A percentile compares a stretch with the other conserved stretches of the same genome.
These are phyloP conservation scores for Hyphantria cunea DNA, from an alignment of 1,140 invertebrate genomes.

Conservation along the genomic window DNA sequence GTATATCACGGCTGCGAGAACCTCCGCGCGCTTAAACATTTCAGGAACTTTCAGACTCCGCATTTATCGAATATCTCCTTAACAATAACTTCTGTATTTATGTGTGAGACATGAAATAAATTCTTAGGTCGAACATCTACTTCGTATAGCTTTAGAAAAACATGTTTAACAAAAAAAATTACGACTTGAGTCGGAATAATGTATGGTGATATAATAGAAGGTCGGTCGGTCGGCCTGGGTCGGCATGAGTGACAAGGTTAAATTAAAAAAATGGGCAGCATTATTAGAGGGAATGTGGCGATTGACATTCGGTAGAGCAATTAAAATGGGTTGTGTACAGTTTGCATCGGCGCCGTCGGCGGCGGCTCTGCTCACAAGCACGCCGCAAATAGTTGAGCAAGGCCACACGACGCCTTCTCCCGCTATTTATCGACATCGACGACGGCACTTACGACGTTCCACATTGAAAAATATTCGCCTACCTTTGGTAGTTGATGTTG, in stretches of 20 bases:
- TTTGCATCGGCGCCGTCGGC: slow-evolving; percentile 35
- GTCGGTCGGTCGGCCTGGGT: not conserved
- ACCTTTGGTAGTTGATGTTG: slow-evolving; percentile 14
- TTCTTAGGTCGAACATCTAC: too few relatives aligned
- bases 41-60: slow-evolving; percentile 34
- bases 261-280: slow-evolving; percentile 29
- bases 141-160: too few relatives aligned
- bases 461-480: slow-evolving; percentile 44
- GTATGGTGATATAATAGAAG: slow-evolving; percentile 25
- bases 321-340: slow-evolving; percentile 51
- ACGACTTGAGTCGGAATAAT: not conserved
- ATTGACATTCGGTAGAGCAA: slow-evolving; percentile 60
- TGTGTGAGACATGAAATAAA: too few relatives aligned
- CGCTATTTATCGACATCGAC: slow-evolving; percentile 52
- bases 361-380: slow-evolving; percentile 42
- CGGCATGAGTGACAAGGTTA: slow-evolving; percentile 28
- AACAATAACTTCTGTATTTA: slow-evolving; percentile 22
- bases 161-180: too few relatives aligned
- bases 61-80: slow-evolving; percentile 46
- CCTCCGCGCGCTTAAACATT: slow-evolving; percentile 34
- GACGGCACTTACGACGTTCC: slow-evolving; percentile 31
- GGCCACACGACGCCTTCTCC: slow-evolving; percentile 56
- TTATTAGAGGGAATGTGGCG: slow-evolving; percentile 53
- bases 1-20: slow-evolving; percentile 51
- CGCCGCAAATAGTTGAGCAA: slow-evolving; percentile 70